Conservation (phyloP, 2,113 vertebrate species). For the Elachura formosa region DNA sequence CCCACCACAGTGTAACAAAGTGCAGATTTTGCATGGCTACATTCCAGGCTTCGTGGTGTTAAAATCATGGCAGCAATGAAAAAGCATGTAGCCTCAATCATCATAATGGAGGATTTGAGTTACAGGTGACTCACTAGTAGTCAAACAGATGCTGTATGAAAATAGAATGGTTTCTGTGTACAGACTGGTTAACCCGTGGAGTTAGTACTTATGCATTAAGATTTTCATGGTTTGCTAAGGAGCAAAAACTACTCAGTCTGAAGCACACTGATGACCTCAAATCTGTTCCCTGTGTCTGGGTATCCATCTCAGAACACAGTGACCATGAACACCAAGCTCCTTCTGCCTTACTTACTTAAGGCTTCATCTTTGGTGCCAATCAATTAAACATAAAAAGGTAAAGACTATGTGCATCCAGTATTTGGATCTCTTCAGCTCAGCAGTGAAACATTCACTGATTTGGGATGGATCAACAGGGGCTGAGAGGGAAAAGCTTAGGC, state of each 20-base stretch:
- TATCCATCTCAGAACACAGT: neutral
- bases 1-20: neutral
- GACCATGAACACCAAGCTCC: neutral
- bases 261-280: neutral
- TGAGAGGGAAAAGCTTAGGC: neutral
- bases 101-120: neutral
- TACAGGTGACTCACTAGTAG: slow-evolving; percentile 3
- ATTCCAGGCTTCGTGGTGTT: neutral
- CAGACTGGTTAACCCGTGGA: neutral
- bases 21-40: slow-evolving; percentile 16
- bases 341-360: neutral
- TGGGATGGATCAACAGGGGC: neutral
- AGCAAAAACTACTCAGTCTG: neutral
- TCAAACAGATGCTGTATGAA: neutral
- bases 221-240: neutral
- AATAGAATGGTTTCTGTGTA: neutral
- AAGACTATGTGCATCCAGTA: neutral
- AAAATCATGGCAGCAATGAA: slow-evolving; percentile 30
- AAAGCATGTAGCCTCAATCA: neutral
- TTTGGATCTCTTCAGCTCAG: neutral
- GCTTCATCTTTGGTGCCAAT: neutral
- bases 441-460: neutral
- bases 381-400: neutral
- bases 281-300: neutral
- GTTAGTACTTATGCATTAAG: neutral